Base-by-base conservation (phyloP, 1,140 invertebrate genomes). In the Zeugodacus cucurbitae region DNA sequence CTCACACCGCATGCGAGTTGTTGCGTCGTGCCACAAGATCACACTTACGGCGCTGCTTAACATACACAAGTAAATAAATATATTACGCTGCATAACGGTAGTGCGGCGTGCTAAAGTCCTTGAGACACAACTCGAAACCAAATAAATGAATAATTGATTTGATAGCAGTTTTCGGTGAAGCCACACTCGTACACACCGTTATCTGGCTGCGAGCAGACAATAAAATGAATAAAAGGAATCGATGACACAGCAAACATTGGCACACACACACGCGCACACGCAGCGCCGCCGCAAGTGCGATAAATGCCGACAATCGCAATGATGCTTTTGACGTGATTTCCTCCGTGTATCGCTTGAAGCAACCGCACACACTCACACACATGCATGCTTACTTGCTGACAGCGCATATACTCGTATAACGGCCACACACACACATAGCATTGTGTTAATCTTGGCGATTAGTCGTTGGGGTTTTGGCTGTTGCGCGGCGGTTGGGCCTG, bases 91-190 rank as follows among this genome's bases (percentile, higher is more conserved):
- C 48, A n/a, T n/a, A n/a, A n/a, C n/a, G n/a, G 14, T 54, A 17
- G 59, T 62, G 59, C 3, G 32, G 32, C 29, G 3, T 3, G 14
- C 64, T 4, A n/a, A 70, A 32, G 64, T 70, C 29, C 64, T 70
- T 70, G 64, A 70, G 64, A 70, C 64, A 70, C 14, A 67, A 67
- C 1, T 70, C 64, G 64, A 70, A 70, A 26, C 14, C 64, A 70
- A 70, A 70, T 70, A 34, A 70, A 70, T 70, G 64, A 32, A 70
- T 70, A 70, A 70, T 70, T 70, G 64, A 32, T 70, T 70, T 34
- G 64, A 70, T 70, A 70, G 17, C 22, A 70, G 10, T 70, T 70
- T 70, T 70, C 2, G 22, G 26, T 34, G 64, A 32, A 32, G 48
- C 17, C 48, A 54, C 48, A 54, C 17, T 17, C 48, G 11, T 48